Base-by-base conservation (phyloP, 2,888 invertebrate genomes). In the Alsophila aescularia region DNA sequence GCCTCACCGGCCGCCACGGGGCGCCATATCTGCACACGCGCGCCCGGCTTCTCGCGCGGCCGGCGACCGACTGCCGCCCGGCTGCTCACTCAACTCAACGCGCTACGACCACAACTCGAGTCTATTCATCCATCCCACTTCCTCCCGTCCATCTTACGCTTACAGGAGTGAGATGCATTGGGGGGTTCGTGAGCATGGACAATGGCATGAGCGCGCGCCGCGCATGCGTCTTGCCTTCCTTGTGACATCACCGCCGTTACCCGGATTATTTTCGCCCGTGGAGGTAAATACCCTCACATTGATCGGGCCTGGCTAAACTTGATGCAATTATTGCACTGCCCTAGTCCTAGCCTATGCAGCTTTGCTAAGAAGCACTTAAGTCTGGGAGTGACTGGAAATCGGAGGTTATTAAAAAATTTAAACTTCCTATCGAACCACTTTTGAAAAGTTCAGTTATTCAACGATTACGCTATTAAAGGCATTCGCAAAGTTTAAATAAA, bases 231-330 rank as follows among this genome's bases (percentile, higher is more conserved):
- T 61, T 44, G 1, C 7, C 7, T 8, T 21, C 66, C 77, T 80
- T 80, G 86, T 88, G 90, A 88, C 90, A 89, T 88, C 90, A 90
- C 88, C 85, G 83, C 88, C 85, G 83, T 81, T 80, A 85, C 89
- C 87, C 89, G 86, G 90, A 90, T 89, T 91, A 90, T 91, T 91
- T 91, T 90, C 80, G 85, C 89, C 87, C 86, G 85, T 81, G 88
- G 90, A 90, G 90, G 90, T 91, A 91, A 90, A 90, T 90, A 91
- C 90, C 90, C 90, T 89, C 89, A 85, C 87, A 91, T 91, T 90
- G 90, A 90, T 91, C 90, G 88, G 72, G 77, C 83, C 86, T 83
- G 85, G 88, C 87, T 89, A 87, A 88, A 90, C 86, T 89, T 85
- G 81, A 87, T 90, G 90, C 90, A 91, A 89, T 90, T 87, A 90